phyloP scores from a whole-genome alignment of 2,113 vertebrate genomes.

The Cheirogaleus medius region DNA sequence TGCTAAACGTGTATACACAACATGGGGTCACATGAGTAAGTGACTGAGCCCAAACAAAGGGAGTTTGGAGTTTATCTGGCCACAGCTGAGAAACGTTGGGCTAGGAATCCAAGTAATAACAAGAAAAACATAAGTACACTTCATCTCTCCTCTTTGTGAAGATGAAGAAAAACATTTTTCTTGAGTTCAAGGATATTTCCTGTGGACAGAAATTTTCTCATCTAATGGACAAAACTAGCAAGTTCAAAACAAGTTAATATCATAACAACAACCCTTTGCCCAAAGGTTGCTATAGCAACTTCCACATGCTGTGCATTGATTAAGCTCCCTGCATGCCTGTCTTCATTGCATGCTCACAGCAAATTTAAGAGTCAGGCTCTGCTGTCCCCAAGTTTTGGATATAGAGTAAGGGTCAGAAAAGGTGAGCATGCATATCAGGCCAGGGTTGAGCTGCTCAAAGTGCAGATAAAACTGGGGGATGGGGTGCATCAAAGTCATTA shows the following conservation, averaged over 20 bases:
- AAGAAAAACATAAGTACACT: neutral
- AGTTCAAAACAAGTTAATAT: neutral
- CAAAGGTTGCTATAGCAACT: neutral
- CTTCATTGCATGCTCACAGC: neutral
- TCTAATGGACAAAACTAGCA: neutral
- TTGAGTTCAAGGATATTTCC: neutral
- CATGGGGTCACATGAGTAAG: neutral
- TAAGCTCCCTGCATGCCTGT: accelerated
- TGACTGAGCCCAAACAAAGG: neutral
- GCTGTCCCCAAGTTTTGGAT: neutral
- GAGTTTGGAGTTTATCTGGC: neutral
- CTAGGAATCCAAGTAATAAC: neutral
- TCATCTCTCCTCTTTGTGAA: neutral
- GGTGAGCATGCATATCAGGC: neutral
- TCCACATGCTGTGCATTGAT: neutral
- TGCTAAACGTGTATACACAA: neutral
- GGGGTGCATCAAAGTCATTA: neutral
- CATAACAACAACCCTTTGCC: neutral
- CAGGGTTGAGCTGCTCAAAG: neutral
- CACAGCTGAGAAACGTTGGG: neutral
- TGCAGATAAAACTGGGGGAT: neutral
- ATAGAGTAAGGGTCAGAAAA: neutral
- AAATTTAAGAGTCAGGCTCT: neutral
- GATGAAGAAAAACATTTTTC: neutral
- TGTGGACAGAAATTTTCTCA: neutral